phyloP scores from a whole-genome alignment of 2,797 vertebrate species.

The Macrochelys suwanniensis region DNA sequence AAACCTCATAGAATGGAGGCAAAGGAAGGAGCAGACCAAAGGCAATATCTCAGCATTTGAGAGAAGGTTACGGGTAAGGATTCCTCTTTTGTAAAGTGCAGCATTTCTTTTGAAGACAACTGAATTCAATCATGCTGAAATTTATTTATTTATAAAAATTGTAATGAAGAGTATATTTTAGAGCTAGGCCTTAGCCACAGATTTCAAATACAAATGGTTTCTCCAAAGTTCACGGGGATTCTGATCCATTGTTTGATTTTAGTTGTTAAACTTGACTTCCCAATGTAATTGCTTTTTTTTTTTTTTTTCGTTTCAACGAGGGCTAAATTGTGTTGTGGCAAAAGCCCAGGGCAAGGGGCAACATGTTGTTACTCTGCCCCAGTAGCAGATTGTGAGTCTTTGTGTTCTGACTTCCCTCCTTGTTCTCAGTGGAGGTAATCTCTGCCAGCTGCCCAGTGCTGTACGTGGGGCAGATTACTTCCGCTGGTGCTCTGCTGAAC shows the following conservation, averaged over 20 bases:
- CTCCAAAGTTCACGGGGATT: neutral
- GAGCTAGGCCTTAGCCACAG: slow-evolving; percentile 35
- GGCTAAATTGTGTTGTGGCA: slow-evolving; percentile 66
- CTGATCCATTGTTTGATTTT: slow-evolving; percentile 64
- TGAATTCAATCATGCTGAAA: slow-evolving; percentile 48
- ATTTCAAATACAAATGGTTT: slow-evolving; percentile 52
- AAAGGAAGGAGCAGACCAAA: slow-evolving; percentile 96
- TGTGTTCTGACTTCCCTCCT: neutral
- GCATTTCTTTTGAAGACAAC: slow-evolving; percentile 41
- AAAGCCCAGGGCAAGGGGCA: slow-evolving; percentile 51
- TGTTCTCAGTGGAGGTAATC: neutral
- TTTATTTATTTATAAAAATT: slow-evolving; percentile 31
- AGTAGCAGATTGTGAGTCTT: neutral
- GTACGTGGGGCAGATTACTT: neutral
- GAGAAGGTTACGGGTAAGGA: slow-evolving; percentile 94
- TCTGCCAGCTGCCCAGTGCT: neutral
- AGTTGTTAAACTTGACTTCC: slow-evolving; percentile 48
- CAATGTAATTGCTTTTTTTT: slow-evolving; percentile 59
- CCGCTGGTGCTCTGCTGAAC: neutral
- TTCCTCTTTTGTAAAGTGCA: slow-evolving; percentile 54
- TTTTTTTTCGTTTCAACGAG: slow-evolving; percentile 51
- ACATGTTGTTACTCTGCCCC: neutral
- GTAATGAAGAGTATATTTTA: slow-evolving; percentile 34
- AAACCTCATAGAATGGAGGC: slow-evolving; percentile 97
- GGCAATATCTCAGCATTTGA: slow-evolving; percentile 95